Base-by-base conservation (phyloP, 2,113 vertebrate species). In the Atherinomorus stipes region DNA sequence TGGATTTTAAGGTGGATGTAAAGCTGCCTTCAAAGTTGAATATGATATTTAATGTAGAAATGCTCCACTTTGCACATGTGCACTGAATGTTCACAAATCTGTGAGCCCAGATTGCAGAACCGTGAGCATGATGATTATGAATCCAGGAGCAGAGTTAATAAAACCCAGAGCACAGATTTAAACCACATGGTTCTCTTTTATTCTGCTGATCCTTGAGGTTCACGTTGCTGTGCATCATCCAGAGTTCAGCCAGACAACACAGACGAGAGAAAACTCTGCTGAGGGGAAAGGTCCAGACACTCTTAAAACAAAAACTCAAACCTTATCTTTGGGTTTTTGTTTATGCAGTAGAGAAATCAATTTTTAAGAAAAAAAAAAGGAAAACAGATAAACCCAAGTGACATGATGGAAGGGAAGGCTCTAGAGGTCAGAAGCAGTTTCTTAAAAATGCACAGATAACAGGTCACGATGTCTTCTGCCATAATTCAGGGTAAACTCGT, bases 241-340 rank as follows among this genome's bases (percentile, higher is more conserved):
- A 50, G 51, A 58, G 49, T 21, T 16, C 21, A 57, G 23, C 56
- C 51, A 65, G 63, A 59, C 12, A 38, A 69, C 25, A 37, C 10
- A 57, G 19, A 64, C 45, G 34, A 64, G 40, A 26, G 45, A 60
- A 50, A 28, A 34, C 31, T 34, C 31, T 7, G 31, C 59, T 45
- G 34, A 11, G 53, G 22, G 22, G 31, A 19, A 64, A 51, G 60
- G 19, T 49, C 25, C n/a, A 26, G 49, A 63, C 8, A 12, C 22
- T 49, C 64, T 50, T n/a, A 34, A 22, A 71, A 51, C 28, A 31
- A 66, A n/a, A 37, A 22, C 26, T 37, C 12, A 42, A 34, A 19
- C 7, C 23, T 64, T 26, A 51, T 61, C n/a, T 45, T 16, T 10
- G 62, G 16, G 22, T 64, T 45, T 34, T 21, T 65, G 64, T 23